Base-by-base conservation (phyloP, 2,888 invertebrate species). In the Cepaea hortensis region DNA sequence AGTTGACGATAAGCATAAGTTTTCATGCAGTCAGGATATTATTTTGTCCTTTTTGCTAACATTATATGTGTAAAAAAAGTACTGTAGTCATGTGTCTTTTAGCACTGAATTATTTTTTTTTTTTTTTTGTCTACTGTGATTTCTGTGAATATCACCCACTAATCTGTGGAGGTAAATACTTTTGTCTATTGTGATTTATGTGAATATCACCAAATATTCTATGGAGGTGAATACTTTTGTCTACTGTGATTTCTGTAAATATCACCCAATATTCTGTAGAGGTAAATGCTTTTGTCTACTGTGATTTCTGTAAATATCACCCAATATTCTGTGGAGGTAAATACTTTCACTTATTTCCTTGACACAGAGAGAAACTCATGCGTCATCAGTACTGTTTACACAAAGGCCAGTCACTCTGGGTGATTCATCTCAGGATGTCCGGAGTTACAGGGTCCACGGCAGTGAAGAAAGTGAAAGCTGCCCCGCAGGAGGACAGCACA, bases 311-410 rank as follows among this genome's bases (percentile, higher is more conserved):
- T 68, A 0, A 68, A 18, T 68, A 18, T 68, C n/a, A 5, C 11
- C 18, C 18, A 15, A 20, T 68, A 15, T 68, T 68, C 68, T 68
- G 18, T 18, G n/a, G 11, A 15, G 6, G 68, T 15, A 4, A n/a
- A 20, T n/a, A 68, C n/a, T 68, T 18, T 35, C 65, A 15, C 62
- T 65, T 13, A 7, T 84, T 77, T 68, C 18, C 18, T 81, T n/a
- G 61, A 35, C 68, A 35, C 81, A 88, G 88, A 73, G 88, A 88
- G 46, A 88, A 88, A 46, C 76, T 88, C 79, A 81, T 86, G 75
- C 83, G 87, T 0, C 88, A 88, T 68, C 87, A 88, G 76, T 83
- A 85, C 15, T 87, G 87, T 73, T 72, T 85, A n/a, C 88, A 88
- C 65, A 61, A 79, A 73, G 87, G 86, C 15, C 81, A 76, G n/a